Base-by-base conservation (phyloP, 2,113 vertebrate genomes). In the Esox niger region DNA sequence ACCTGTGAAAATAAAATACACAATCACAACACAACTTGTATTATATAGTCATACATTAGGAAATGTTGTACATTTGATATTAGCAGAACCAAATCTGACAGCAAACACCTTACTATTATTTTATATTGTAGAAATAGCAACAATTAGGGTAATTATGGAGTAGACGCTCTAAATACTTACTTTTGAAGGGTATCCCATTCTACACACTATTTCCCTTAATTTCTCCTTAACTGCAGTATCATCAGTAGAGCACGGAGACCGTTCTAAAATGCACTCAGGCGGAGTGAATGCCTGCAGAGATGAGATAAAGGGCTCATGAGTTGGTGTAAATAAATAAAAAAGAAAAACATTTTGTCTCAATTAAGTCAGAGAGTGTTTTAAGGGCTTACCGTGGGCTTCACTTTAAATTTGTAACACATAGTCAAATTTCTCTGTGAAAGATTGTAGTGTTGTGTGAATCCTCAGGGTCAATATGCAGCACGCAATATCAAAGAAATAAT, bases 181-280 rank as follows among this genome's bases (percentile, higher is more conserved):
- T 54, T 30, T 2, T 23, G 25, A 23, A 2, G n/a, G 5, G 1
- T 13, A 2, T 15, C 7, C 33, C 32, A 66, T 33, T 15, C 4
- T 15, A 32, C 23, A 35, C 23, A 9, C 20, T 21, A 57, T 32
- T 1, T n/a, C 1, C 10, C n/a, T 11, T 6, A 67, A 25, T 7
- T 66, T 5, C 10, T 23, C 56, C 25, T 13, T 13, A 25, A 15
- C 13, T 1, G 3, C 8, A 27, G 10, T 25, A 9, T 2, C 47
- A 6, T 21, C 46, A 32, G 5, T 30, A 21, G 21, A 10, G 23
- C 65, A 58, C 6, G 38, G 30, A 38, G 65, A 25, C 65, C 65
- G 58, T 3, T 67, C 11, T 17, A 67, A 33, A 57, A 67, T 67
- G 55, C 65, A 67, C 6, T 21, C 1, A 56, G 64, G 20, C 29